Base-by-base conservation (phyloP, 2,797 vertebrate genomes). In the Parauchenoglanis punctatus region DNA sequence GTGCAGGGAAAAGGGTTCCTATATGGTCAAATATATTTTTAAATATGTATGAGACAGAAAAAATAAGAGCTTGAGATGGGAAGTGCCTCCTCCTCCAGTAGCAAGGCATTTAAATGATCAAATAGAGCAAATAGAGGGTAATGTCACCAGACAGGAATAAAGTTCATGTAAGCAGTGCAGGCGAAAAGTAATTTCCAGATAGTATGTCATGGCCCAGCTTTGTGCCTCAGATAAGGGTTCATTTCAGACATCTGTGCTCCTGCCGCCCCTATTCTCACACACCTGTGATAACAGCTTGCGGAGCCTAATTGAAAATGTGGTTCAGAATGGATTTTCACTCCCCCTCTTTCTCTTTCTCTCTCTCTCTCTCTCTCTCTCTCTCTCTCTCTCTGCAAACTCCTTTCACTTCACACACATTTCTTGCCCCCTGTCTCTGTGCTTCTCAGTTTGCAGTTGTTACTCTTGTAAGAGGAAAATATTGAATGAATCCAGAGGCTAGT, bases 221-320 rank as follows among this genome's bases (percentile, higher is more conserved):
- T 97, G 97, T 97, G 97, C 96, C 93, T 93, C 96, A 97, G 98
- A 99, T 99, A 99, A 99, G 98, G 97, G 98, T 99, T 99, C 98
- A 99, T 99, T 99, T 98, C 97, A 97, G 97, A 99, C 98, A 98
- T 98, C 99, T 98, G 97, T 97, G 97, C 97, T 99, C 97, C 97
- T 95, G 70, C 96, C 96, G 17, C 96, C 96, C 96, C 97, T 94
- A 98, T 99, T 98, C 98, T 98, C 98, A 96, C 97, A 99, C 98
- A 99, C 97, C 98, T 99, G 98, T 98, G 98, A 99, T 99, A 99
- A 99, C 98, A 99, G 98, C 98, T 99, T 97, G 97, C 97, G 97
- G 97, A 98, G 97, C 97, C 98, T 99, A 99, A 99, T 99, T 99
- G 98, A 99, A 96, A 99, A 99, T 99, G 98, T 98, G 97, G 97